Conservation (phyloP, 1,140 invertebrate genomes). For the Diabrotica virgifera region DNA sequence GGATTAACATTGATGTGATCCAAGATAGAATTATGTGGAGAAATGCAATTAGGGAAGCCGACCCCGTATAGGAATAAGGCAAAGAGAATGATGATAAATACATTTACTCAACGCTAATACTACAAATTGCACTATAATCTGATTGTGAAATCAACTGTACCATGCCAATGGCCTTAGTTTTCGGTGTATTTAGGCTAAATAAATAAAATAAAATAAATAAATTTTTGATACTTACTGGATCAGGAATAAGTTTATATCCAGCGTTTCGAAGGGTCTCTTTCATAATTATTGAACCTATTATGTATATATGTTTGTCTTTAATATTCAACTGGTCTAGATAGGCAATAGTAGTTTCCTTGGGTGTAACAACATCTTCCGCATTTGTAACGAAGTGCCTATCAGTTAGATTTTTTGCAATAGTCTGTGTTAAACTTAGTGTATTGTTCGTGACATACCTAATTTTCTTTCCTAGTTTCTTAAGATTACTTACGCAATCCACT, state of each 20-base stretch:
- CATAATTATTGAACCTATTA: conserved; percentile 29
- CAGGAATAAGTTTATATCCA: conserved; percentile 23
- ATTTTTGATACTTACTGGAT: conserved; percentile 7
- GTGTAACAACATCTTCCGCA: conserved; percentile 26
- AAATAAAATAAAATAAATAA: too few relatives aligned
- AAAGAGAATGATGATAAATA: too few relatives aligned
- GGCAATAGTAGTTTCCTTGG: conserved; percentile 27
- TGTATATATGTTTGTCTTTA: conserved; percentile 34
- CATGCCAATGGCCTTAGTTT: too few relatives aligned
- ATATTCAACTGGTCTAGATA: conserved; percentile 39
- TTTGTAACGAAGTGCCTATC: conserved; percentile 23
- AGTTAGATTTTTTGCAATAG: conserved; percentile 26
- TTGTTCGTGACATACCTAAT: conserved; percentile 44
- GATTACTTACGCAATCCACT: conserved; percentile 27
- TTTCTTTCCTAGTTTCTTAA: conserved; percentile 38
- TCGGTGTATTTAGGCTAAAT: too few relatives aligned
- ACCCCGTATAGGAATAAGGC: too few relatives aligned
- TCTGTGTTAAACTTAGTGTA: conserved; percentile 21
- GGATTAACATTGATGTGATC: too few relatives aligned
- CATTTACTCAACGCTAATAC: too few relatives aligned
- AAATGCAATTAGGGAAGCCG: too few relatives aligned
- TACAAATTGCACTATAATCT: too few relatives aligned
- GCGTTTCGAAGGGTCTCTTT: conserved; percentile 31
- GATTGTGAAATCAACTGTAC: too few relatives aligned
- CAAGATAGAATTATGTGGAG: too few relatives aligned